Evolutionary conservation across 2,113 vertebrate genomes (phyloP), one percentile per base, ranked within the genome.

Genomic region (Orcinus orca): DNA sequence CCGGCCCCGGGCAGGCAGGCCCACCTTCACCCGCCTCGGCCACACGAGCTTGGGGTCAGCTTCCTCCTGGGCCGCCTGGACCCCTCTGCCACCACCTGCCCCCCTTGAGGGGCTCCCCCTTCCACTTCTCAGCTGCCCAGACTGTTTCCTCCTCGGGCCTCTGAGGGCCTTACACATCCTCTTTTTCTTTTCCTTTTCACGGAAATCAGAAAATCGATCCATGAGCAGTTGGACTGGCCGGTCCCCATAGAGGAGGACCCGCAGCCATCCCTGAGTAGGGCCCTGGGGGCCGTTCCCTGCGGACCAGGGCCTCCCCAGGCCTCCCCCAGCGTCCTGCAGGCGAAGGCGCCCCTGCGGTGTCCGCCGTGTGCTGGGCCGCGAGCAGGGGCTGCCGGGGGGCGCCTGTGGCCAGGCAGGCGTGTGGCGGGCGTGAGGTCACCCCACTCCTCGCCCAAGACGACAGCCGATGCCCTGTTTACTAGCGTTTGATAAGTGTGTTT

Each of bases 51-150:
- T 21, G 11, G 76, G 50, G 31, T 77, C 74, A 33, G 74, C 74
- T 33, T 50, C 74, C 74, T 77, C 44, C 21, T 0, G 76, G 31
- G 76, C 50, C 47, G 8, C 76, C 63, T 36, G 50, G 31, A 3
- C 11, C 41, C 8, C 38, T 2, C 38, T 4, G 71, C 38, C 10
- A 8, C 8, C 3, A 17, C 26, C 63, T 31, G 26, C 8, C 38
- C 41, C 2, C 41, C 26, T 4, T 1, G 14, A 17, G 26, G 29
- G 29, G 12, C n/a, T 31, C 53, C 21, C 7, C 3, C 2, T 17
- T 23, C 21, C 5, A 4, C n/a, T 58, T 26, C 25, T 38, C 21
- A 8, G 4, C 8, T 0, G 77, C 53, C 11, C 33, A 38, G n/a
- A 15, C 77, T 81, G 53, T 14, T 38, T 36, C 53, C 53, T 58